phyloP scores from a whole-genome alignment of 2,888 invertebrate species.

The Catocala nupta region DNA sequence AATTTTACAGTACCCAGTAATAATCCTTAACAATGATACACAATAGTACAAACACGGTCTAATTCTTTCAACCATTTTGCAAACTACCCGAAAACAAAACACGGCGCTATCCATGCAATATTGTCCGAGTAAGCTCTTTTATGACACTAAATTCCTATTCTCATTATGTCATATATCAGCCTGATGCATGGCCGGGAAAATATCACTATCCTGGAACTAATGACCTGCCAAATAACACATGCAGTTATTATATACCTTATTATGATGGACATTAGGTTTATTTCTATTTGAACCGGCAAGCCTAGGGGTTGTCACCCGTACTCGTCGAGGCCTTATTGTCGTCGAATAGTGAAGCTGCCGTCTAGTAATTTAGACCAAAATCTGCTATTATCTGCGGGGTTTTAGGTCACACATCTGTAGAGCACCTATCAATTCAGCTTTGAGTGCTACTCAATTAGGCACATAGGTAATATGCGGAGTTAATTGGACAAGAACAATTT shows the following conservation, averaged over 20 bases:
- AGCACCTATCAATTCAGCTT: conserved; percentile 6
- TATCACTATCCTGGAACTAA: conserved; percentile 59
- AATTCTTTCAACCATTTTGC: neutral
- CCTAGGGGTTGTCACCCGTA: conserved; percentile 1
- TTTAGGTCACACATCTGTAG: conserved; percentile 14
- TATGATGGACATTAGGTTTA: conserved; percentile 12
- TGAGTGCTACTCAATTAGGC: neutral
- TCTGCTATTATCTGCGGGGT: conserved; percentile 53
- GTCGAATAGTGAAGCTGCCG: conserved; percentile 49
- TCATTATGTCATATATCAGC: conserved; percentile 67
- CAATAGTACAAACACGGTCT: too few species aligned
- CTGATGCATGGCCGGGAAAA: conserved; percentile 59
- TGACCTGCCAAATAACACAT: conserved; percentile 42
- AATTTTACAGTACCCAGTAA: too few species aligned
- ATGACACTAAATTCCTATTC: conserved; percentile 57
- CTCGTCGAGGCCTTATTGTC: conserved; percentile 50
- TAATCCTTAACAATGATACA: too few species aligned
- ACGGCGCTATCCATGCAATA: conserved; percentile 26
- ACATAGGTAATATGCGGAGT: neutral
- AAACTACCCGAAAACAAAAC: conserved; percentile 25
- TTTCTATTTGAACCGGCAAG: conserved; percentile 6
- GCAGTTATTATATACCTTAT: conserved; percentile 16
- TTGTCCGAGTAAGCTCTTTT: conserved; percentile 48
- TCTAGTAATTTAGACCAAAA: conserved; percentile 53
- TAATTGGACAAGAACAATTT: neutral